Base-by-base conservation (phyloP, 2,113 vertebrate species). In the Ovis aries region DNA sequence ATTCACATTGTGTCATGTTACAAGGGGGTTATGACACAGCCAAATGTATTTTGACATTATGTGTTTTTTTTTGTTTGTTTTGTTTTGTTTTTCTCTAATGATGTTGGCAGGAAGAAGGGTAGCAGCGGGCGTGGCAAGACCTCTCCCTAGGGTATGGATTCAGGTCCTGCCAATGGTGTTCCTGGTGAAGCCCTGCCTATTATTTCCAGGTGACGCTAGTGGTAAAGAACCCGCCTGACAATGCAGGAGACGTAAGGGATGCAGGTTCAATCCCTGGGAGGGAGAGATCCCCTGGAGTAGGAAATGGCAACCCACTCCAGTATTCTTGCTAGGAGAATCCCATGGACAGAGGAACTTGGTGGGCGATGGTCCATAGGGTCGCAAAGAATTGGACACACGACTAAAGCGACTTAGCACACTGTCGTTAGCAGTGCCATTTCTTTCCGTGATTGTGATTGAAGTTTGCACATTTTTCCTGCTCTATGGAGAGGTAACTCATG, bases 401-500 rank as follows among this genome's bases (percentile, higher is more conserved):
- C 67, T 74, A 40, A 74, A 74, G 67, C 0, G 0, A 40, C 67
- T 23, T 43, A 71, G 19, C 67, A 71, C 19, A 36, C 23, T 8
- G 48, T 29, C 14, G 33, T 36, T 7, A 83, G 16, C 31, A 31
- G 23, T 13, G 25, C 1, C 3, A 17, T 33, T 7, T 3, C 13
- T 12, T 1, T 12, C 7, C 0, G 6, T 21, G 23, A 5, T 7
- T 40, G 11, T 19, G 29, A 40, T 29, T 21, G 12, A 45, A 36
- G 50, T 19, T 40, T 43, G 55, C 59, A 29, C 2, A 1, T 81
- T 87, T 23, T 83, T 40, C 31, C 23, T 7, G 7, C 12, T 52
- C 33, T 8, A 1, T 0, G 16, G n/a, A 59, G 55, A 31, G 11
- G 33, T 4, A 36, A 16, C 13, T 50, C 7, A 1, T 19, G 23